Evolutionary conservation across 2,888 invertebrate genomes (phyloP), one percentile per base, ranked within the genome.

Genomic region (Drosophila villosipedis): DNA sequence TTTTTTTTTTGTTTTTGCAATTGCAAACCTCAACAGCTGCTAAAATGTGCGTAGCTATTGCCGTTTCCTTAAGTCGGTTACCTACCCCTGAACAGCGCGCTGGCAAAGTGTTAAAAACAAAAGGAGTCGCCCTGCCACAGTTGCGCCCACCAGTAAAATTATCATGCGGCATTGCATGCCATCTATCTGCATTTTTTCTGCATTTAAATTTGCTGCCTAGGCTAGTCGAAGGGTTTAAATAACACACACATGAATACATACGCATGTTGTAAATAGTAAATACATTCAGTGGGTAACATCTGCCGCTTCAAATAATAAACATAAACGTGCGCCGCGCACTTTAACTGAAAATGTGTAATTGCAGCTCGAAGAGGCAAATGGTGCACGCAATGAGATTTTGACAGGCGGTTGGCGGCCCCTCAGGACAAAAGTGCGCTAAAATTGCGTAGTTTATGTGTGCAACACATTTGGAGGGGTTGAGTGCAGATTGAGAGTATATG

Each of bases 21-120:
- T 72, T 49, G 72, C 61, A 75, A 87, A 80, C 85, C 85, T 88
- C 85, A 89, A 89, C 87, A 87, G 89, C 84, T 87, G 87, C 87
- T 89, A 82, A 89, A 89, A 89, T 89, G 87, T 89, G 87, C 89
- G 87, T 89, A 86, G 78, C 82, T 75, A 55, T 80, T 80, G 77
- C 80, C 77, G 75, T 75, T 80, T 80, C 80, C 80, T 80, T 70
- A 37, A 65, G 57, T 60, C 68, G 59, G 35, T 54, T 43, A 85
- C 74, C 88, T 80, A 82, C 82, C 82, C 82, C 74, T 39, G 63
- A 47, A 39, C 25, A 39, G n/a, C 28, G 63, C 57, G 63, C 57
- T 52, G 75, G 73, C 81, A 81, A 85, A 89, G 89, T 89, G 87
- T 89, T 84, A 89, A 87, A 87, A 87, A 87, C 87, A 89, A 89